Evolutionary conservation across 2,888 invertebrate genomes (phyloP), one percentile per base, ranked within the genome.

Genomic region (Ophraella communa): DNA sequence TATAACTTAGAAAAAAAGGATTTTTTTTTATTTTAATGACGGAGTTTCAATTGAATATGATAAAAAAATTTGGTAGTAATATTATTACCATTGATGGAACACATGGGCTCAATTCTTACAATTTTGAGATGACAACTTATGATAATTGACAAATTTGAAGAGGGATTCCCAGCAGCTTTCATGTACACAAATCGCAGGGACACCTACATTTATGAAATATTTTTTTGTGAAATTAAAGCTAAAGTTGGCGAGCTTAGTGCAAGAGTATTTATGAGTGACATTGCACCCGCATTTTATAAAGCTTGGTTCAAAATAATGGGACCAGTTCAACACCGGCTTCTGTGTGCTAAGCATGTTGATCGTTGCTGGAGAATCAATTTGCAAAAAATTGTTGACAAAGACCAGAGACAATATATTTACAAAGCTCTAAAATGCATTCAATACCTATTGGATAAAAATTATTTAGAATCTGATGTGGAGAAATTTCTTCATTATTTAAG

Each of bases 151-250:
- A 8, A 27, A 27, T 27, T 7, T 27, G 27, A 8, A 7, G 27
- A 27, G 20, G 55, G 62, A n/a, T 62, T 62, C 42, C 62, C 62
- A 10, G 62, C 35, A 56, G 55, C 61, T n/a, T 20, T 51, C 21
- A 61, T 61, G 61, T 61, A 56, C 42, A 54, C 4, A 7, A 60
- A 60, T 17, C 1, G 54, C 7, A 54, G 39, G 30, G 52, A 61
- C 23, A 61, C 61, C 20, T 61, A 20, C 18, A 61, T 61, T 5
- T 51, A 51, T 62, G 3, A 39, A 47, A 5, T 57, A 23, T 55
- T 55, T 55, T 55, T 39, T 42, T 11, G 55, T 51, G 18, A 39
- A 39, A 42, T 65, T 5, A 54, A 55, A 56, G 18, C 45, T 27
- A 24, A 59, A 21, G 45, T 52, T 54, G 52, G 51, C 5, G 27